phyloP scores from a whole-genome alignment of 1,140 invertebrate genomes.

The Lepidotrigona ventralis region DNA sequence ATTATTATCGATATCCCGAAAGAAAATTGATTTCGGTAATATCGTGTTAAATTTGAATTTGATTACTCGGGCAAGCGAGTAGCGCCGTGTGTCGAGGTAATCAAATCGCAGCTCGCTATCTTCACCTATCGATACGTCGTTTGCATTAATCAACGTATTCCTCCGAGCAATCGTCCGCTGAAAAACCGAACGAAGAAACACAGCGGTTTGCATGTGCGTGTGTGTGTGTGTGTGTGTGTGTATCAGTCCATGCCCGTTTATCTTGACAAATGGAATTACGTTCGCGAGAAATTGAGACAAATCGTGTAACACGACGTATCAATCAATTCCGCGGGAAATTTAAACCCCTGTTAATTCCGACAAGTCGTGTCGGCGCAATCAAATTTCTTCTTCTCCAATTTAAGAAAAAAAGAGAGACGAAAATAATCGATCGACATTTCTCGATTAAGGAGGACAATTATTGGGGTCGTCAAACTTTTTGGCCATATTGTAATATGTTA shows the following conservation, averaged over 20 bases:
- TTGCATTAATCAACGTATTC: neutral
- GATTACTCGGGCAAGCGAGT: neutral
- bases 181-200: neutral
- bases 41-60: constrained; percentile 14
- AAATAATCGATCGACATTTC: neutral
- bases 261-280: constrained; percentile 28
- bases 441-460: neutral
- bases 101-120: constrained; percentile 9
- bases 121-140: constrained; percentile 2
- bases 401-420: too few species aligned
- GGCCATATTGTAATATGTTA: too few species aligned
- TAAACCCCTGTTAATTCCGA: neutral
- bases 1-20: neutral
- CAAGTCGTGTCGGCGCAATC: neutral
- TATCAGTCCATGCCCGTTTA: neutral
- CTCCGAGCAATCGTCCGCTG: neutral
- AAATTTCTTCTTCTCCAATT: neutral
- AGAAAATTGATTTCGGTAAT: constrained; percentile 3
- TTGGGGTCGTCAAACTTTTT: too few species aligned
- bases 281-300: constrained; percentile 13
- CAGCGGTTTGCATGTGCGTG: too few species aligned
- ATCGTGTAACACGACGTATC: neutral
- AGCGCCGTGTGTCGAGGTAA: neutral
- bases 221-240: neutral
- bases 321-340: constrained; percentile 8